A percentile compares a stretch with the other conserved stretches of the same genome.
These are phyloP conservation scores for Melieria crassipennis DNA, from an alignment of 2,888 invertebrate species.

Conservation along the genomic window DNA sequence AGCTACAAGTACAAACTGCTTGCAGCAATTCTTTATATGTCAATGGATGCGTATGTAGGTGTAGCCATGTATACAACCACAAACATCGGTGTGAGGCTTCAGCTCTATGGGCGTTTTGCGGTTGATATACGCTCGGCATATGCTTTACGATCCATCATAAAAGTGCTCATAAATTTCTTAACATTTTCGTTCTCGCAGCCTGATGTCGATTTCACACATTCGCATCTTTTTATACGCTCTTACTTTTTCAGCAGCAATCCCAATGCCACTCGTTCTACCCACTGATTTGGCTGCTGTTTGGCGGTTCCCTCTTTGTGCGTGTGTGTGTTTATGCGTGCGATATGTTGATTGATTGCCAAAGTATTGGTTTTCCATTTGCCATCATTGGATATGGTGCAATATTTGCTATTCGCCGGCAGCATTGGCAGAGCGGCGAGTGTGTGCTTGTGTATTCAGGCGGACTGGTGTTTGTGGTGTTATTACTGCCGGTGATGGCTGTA, in stretches of 20 bases:
- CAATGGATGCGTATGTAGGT: too few species aligned
- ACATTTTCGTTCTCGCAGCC: neutral
- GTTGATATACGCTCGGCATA: slow-evolving; percentile 14
- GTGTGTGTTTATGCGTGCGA: slow-evolving; percentile 20
- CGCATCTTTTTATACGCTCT: slow-evolving; percentile 5
- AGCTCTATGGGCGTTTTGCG: too few species aligned
- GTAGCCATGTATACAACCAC: too few species aligned
- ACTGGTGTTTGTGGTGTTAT: neutral
- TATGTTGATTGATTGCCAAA: slow-evolving; percentile 39
- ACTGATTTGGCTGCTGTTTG: slow-evolving; percentile 1
- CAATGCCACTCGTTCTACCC: neutral
- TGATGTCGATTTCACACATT: neutral
- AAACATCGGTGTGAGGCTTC: too few species aligned
- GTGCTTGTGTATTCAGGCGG: too few species aligned
- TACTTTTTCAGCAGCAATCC: slow-evolving; percentile 8
- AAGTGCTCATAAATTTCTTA: slow-evolving; percentile 17
- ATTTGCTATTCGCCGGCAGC: too few species aligned
- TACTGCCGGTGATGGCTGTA: neutral
- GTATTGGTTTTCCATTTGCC: slow-evolving; percentile 38
- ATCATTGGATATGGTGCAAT: neutral
- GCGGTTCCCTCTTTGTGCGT: neutral
- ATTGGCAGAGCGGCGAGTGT: too few species aligned
- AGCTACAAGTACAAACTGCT: too few species aligned
- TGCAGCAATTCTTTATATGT: too few species aligned
- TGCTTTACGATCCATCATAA: slow-evolving; percentile 25